Conservation (phyloP, 2,888 invertebrate species). For the Byasa hedistus region DNA sequence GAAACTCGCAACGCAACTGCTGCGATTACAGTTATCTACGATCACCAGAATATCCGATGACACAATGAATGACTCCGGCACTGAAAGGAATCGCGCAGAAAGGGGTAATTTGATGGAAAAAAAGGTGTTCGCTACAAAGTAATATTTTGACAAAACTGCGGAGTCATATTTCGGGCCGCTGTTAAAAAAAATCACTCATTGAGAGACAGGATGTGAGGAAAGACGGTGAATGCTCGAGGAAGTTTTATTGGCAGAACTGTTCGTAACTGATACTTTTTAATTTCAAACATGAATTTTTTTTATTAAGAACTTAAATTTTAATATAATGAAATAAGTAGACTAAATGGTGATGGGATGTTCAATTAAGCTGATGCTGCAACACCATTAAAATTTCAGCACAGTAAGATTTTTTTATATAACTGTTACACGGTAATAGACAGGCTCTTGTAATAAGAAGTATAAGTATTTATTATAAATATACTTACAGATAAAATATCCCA, state of each 20-base stretch:
- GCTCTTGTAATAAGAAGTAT: no score
- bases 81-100: constrained; percentile 46
- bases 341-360: no score
- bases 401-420: no score
- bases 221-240: constrained; percentile 24
- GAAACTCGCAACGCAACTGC: constrained; percentile 33
- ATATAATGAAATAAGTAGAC: no score
- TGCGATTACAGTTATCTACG: constrained; percentile 58
- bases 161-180: constrained; percentile 64
- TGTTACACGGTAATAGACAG: no score
- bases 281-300: no score
- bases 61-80: constrained; percentile 51
- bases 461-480: no score
- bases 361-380: no score
- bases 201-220: constrained; percentile 39
- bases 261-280: not conserved
- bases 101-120: constrained; percentile 58
- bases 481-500: no score
- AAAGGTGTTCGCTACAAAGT: constrained; percentile 54
- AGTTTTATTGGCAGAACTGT: not conserved
- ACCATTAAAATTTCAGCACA: no score
- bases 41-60: constrained; percentile 64
- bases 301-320: no score
- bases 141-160: constrained; percentile 78
- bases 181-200: constrained; percentile 40